phyloP scores from a whole-genome alignment of 2,888 invertebrate species.

The Apamea crenata region DNA sequence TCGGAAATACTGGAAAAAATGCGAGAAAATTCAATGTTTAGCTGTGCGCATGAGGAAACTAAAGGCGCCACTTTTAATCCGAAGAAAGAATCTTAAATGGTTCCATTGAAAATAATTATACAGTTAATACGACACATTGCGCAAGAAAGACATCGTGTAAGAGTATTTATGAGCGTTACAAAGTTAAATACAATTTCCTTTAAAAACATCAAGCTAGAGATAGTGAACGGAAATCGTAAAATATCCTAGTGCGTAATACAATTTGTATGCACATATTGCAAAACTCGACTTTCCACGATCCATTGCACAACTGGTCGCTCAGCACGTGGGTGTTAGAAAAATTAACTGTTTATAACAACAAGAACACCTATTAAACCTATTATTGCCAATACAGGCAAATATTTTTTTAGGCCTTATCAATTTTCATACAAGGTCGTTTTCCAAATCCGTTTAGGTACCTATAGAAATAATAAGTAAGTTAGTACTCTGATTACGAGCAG shows the following conservation, averaged over 20 bases:
- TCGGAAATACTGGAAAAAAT: neutral
- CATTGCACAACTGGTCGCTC: slow-evolving; percentile 38
- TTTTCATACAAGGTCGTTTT: neutral
- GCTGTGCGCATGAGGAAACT: neutral
- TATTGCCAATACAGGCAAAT: neutral
- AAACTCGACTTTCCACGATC: slow-evolving; percentile 53
- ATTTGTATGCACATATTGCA: slow-evolving; percentile 54
- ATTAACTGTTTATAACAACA: slow-evolving; percentile 9
- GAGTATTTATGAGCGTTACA: slow-evolving; percentile 22
- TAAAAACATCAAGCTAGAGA: slow-evolving; percentile 49
- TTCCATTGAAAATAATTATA: slow-evolving; percentile 18
- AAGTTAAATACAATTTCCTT: slow-evolving; percentile 49
- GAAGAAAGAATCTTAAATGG: neutral
- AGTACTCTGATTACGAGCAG: no score
- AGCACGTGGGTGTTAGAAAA: slow-evolving; percentile 27
- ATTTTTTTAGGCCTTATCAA: neutral
- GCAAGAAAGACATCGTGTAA: neutral
- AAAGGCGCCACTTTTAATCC: neutral
- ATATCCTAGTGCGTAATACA: slow-evolving; percentile 56
- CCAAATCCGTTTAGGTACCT: neutral
- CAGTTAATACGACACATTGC: neutral
- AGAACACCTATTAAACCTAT: neutral
- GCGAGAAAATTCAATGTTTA: neutral
- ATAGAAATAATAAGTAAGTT: neutral
- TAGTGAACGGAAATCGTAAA: slow-evolving; percentile 69